Conservation (phyloP, 1,140 invertebrate genomes). For the Manduca sexta region DNA sequence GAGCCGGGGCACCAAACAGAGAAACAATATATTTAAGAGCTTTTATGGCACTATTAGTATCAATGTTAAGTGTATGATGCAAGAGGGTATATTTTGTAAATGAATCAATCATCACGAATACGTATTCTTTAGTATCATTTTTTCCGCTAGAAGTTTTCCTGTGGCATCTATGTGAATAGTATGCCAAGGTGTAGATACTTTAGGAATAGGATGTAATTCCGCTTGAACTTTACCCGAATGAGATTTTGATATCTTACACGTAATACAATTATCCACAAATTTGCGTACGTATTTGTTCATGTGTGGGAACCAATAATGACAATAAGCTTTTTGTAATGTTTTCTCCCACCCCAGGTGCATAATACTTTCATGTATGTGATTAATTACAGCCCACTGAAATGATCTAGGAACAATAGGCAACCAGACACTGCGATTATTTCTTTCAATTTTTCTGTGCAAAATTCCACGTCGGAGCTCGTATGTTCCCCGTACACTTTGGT, state of each 20-base stretch:
- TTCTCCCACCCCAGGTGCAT: too few species aligned
- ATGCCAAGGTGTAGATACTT: conserved; percentile 5
- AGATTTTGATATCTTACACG: conserved; percentile 8
- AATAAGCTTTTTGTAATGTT: too few species aligned
- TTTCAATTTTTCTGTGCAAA: too few species aligned
- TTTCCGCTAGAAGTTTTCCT: conserved; percentile 16
- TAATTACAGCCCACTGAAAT: too few species aligned
- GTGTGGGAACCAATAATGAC: conserved; percentile 2
- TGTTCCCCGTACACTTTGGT: too few species aligned
- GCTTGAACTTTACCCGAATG: conserved; percentile 7
- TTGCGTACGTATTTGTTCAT: conserved; percentile 27
- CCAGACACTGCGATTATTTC: too few species aligned
- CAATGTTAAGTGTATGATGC: too few species aligned
- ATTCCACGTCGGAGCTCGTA: too few species aligned
- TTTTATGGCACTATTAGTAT: too few species aligned
- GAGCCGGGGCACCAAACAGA: conserved; percentile 26
- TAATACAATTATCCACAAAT: conserved; percentile 29
- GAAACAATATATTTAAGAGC: conserved; percentile 17
- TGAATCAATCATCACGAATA: conserved; percentile 14
- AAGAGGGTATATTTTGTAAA: conserved; percentile 22
- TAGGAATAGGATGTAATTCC: conserved; percentile 10
- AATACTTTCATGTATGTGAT: too few species aligned
- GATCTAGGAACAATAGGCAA: too few species aligned
- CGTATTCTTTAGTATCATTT: conserved; percentile 12
- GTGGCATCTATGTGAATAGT: conserved; percentile 14